Evolutionary conservation across 2,797 vertebrate species (phyloP), one percentile per base, ranked within the genome.

Genomic region (Cossypha caffra): DNA sequence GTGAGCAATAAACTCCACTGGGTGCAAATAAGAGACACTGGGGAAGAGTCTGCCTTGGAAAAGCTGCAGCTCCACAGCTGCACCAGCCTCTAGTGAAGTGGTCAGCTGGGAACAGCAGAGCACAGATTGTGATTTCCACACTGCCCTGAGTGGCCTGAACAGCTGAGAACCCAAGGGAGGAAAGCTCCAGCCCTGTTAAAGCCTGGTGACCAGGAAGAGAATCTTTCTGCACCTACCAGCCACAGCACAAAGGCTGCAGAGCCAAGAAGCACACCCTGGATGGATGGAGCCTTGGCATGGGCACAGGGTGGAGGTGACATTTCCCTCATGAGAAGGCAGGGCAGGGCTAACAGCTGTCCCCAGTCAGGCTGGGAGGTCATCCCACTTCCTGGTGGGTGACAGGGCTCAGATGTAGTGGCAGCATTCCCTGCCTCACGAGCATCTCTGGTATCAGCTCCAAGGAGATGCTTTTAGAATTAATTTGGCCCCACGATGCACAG

Each of bases 401-500:
- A 26, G 9, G 20, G n/a, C 61, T 71, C 68, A 52, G 29, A 12
- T 14, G 25, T 3, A 37, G 29, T 57, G n/a, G 19, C 72, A 66
- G 62, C 10, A 23, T n/a, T 12, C 42, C 2, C 0, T n/a, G 16
- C 35, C 48, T 74, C 76, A 58, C 2, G 4, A 58, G 19, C 21
- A 40, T 10, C 73, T 37, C 40, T 63, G 29, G 57, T 37, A 31
- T 26, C 42, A 72, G 68, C 52, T 63, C 61, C 48, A 52, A 37
- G 40, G 38, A 77, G 19, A 7, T 33, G 25, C 23, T 42, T 71
- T 52, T 15, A 57, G 31, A 67, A 74, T 37, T 1, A 55, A 38
- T 67, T 77, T 6, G 4, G 42, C 19, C 21, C 19, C 11, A 11
- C 0, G 0, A 13, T 63, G 23, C 26, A 29, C 0, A 0, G 57